Evolutionary conservation across 2,113 vertebrate species (phyloP), one percentile per base, ranked within the genome.

Genomic region (Ramphastos sulfuratus): DNA sequence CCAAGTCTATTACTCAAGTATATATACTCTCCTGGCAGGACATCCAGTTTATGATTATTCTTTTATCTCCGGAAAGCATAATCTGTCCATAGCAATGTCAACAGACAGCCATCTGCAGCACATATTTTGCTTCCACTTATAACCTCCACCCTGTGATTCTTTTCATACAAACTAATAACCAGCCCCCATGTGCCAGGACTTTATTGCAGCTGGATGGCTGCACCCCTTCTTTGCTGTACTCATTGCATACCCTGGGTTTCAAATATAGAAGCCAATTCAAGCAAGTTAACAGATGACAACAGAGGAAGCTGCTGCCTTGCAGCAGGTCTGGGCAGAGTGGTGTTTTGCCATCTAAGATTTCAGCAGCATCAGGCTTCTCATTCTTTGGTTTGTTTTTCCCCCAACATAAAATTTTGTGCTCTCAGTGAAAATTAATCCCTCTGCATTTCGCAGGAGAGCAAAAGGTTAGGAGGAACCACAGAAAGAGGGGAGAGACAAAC

Each of bases 21-120:
- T 46, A 85, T 44, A 76, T 61, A 74, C 64, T 54, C 67, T 77
- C 30, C 91, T 93, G 94, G 95, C 91, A 95, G 96, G 84, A 93
- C 89, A 94, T 71, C 33, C 72, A 91, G 92, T 92, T 93, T 91
- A 67, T 85, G 82, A 91, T 80, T 66, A 27, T 50, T 82, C 71
- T 79, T 92, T 93, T 94, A 93, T 96, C 94, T 94, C 95, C 89
- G 91, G 79, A 87, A 96, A 95, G 73, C 78, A 74, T 85, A 70
- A 80, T 91, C 91, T 77, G 56, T 89, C 95, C 85, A 28, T 46
- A 91, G 87, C 75, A 96, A 93, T 87, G 89, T 94, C 91, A 95
- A 93, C 81, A 95, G 73, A 35, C 71, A 89, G 78, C 87, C 89
- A 85, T 93, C 84, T 92, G 87, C 87, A 91, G 78, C 72, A 87